Evolutionary conservation across 1,140 invertebrate species (phyloP).

Genomic region (Apocrypta bakeri): DNA sequence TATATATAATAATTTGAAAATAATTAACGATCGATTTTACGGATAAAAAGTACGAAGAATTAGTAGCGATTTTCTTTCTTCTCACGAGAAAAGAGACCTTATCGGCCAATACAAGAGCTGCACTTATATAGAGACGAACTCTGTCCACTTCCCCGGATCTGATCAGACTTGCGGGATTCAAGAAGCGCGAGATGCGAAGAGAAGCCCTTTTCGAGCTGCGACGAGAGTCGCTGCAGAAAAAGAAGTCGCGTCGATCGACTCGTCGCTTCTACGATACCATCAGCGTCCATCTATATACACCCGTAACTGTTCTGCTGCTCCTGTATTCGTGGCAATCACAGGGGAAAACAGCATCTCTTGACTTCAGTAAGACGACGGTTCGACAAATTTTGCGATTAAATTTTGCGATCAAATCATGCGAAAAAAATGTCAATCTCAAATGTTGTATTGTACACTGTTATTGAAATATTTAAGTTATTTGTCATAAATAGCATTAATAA

Average conservation of each 20-base stretch:
- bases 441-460: no score
- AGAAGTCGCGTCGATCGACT: slow-evolving; percentile 36
- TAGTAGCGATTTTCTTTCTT: neutral
- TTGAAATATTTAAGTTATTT: no score
- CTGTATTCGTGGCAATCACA: neutral
- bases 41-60: neutral
- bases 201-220: slow-evolving; percentile 23
- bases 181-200: neutral
- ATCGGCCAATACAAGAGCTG: neutral
- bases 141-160: slow-evolving; percentile 16
- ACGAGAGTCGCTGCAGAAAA: slow-evolving; percentile 7
- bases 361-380: neutral
- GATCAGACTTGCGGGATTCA: slow-evolving; percentile 11
- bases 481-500: no score
- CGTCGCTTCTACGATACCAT: neutral
- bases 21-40: no score
- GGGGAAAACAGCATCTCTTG: neutral
- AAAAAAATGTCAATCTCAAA: no score
- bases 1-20: no score
- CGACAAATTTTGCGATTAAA: neutral
- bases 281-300: neutral
- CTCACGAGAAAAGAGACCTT: neutral
- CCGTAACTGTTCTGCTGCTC: neutral
- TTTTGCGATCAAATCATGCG: no score
- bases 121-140: neutral